phyloP scores from a whole-genome alignment of 2,888 invertebrate species.

The Ligdia adustata region DNA sequence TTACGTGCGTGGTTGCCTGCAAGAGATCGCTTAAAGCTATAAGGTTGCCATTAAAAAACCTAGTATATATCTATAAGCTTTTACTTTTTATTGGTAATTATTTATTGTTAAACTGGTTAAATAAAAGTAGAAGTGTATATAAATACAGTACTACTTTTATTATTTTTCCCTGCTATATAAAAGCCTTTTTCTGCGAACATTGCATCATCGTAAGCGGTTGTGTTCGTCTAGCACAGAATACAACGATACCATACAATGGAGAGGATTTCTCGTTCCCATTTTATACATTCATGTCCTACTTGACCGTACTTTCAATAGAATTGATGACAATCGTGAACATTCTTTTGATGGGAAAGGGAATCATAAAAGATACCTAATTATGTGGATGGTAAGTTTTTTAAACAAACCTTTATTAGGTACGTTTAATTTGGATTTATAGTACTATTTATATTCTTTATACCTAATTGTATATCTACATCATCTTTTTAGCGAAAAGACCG shows the following conservation, averaged over 20 bases:
- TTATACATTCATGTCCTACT: constrained; percentile 18
- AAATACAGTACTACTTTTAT: not conserved
- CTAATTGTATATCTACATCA: too few relatives aligned
- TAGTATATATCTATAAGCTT: too few relatives aligned
- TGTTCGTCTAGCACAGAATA: not conserved
- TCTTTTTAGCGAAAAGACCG: too few relatives aligned
- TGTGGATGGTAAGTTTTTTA: not conserved
- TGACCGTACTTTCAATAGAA: constrained; percentile 9
- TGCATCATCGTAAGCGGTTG: constrained; percentile 9
- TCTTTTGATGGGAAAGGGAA: constrained; percentile 16
- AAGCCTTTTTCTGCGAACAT: constrained; percentile 1
- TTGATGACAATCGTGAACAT: constrained; percentile 26
- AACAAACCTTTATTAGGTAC: too few relatives aligned
- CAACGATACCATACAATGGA: constrained; percentile 10
- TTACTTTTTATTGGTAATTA: too few relatives aligned
- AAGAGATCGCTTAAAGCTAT: too few relatives aligned
- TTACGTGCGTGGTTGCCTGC: too few relatives aligned
- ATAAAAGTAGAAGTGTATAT: too few relatives aligned
- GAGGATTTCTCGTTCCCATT: constrained; percentile 10
- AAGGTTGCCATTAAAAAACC: too few relatives aligned
- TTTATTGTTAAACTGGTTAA: too few relatives aligned
- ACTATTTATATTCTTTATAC: too few relatives aligned
- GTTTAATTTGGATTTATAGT: too few relatives aligned
- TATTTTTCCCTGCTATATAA: not conserved
- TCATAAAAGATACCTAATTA: constrained; percentile 25